A percentile compares a stretch with the other conserved stretches of the same genome.
phyloP scores from a whole-genome alignment of 2,888 invertebrate species.

The Rhynchonema sp. region DNA sequence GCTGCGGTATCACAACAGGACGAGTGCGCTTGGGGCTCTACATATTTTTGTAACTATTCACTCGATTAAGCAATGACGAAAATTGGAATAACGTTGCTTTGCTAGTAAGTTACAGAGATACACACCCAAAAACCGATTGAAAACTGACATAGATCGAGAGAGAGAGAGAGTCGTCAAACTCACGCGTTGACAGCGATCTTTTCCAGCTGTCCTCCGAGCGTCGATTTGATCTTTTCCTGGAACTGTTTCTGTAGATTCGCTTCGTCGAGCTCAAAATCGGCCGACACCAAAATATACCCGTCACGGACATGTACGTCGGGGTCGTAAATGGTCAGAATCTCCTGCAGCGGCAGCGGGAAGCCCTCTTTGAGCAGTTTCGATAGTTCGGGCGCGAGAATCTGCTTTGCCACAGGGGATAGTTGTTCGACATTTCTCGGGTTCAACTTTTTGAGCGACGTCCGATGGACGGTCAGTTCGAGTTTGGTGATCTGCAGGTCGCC shows the following conservation, averaged over 20 bases:
- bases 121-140: too few relatives aligned
- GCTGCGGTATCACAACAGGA: too few relatives aligned
- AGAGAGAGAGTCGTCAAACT: too few relatives aligned
- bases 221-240: background rate
- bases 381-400: slow-evolving; percentile 21
- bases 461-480: slow-evolving; percentile 1
- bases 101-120: too few relatives aligned
- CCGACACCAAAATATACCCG: background rate
- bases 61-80: too few relatives aligned
- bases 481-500: slow-evolving; percentile 19
- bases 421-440: slow-evolving; percentile 17
- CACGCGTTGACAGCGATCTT: too few relatives aligned
- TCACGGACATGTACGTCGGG: background rate
- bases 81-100: too few relatives aligned
- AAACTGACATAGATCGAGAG: too few relatives aligned
- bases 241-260: background rate
- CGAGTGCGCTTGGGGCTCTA: too few relatives aligned
- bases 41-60: too few relatives aligned
- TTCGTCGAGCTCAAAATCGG: background rate
- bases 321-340: background rate
- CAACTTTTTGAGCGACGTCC: slow-evolving; percentile 10
- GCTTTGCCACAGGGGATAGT: slow-evolving; percentile 21
- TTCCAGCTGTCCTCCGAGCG: background rate
- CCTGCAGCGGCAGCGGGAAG: slow-evolving; percentile 21
- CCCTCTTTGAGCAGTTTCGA: slow-evolving; percentile 18